Percentiles rank a stretch among this genome's conserved stretches.
phyloP scores from a whole-genome alignment of 2,113 vertebrate genomes.

The Conger conger region DNA sequence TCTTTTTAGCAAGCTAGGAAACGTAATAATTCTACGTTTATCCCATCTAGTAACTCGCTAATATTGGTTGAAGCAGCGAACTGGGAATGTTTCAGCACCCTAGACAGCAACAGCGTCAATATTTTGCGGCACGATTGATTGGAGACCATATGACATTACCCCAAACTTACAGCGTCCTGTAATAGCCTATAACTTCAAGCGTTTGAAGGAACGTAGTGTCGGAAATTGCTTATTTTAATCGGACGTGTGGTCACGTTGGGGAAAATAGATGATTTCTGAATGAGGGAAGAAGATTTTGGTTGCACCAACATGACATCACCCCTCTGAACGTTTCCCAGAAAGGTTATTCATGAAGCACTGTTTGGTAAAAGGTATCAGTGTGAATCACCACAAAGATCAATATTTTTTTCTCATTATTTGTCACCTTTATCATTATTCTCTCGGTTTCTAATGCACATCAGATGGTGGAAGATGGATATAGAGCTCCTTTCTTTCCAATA shows the following conservation, averaged over 20 bases:
- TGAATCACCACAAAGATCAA: no score
- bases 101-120: conserved; percentile 67
- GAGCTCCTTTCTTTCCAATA: no score
- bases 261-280: neutral
- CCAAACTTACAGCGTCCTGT: no score
- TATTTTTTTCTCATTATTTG: no score
- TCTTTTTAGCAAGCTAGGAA: neutral
- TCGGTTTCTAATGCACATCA: no score
- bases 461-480: no score
- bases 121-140: conserved; percentile 47
- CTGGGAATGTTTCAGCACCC: conserved; percentile 59
- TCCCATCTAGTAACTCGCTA: neutral
- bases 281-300: neutral
- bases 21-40: neutral
- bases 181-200: no score
- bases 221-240: neutral
- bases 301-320: neutral
- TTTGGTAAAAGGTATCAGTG: no score
- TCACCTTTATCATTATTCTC: no score
- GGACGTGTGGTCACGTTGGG: neutral
- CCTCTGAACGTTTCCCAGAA: neutral
- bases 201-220: no score
- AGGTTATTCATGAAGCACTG: neutral
- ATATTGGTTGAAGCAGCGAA: neutral
- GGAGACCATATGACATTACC: neutral